These are phyloP conservation scores for Caenorhabditis tropicalis DNA, from an alignment of 1,140 invertebrate species.

Conservation along the genomic window DNA sequence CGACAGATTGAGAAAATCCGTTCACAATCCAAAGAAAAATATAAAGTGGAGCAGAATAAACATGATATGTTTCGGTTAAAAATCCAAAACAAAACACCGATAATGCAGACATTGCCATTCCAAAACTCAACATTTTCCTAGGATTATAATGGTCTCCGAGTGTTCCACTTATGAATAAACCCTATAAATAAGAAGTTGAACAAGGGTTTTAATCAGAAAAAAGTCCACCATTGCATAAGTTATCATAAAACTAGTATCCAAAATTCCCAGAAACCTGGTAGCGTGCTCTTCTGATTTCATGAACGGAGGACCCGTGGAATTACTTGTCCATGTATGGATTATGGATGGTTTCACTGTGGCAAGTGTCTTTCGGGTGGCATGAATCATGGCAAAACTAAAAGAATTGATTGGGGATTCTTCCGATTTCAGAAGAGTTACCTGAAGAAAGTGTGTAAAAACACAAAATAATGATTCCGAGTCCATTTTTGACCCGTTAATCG, in stretches of 20 bases:
- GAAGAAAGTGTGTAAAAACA: conserved; percentile 49
- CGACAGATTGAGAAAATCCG: conserved; percentile 53
- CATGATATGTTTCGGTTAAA: conserved; percentile 32
- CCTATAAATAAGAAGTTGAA: conserved; percentile 33
- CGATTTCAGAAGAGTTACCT: not conserved
- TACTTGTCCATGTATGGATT: conserved; percentile 44
- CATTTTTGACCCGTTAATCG: conserved; percentile 22
- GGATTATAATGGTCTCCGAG: conserved; percentile 46
- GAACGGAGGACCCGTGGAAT: conserved; percentile 22
- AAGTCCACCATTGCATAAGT: conserved; percentile 47
- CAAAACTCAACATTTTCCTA: conserved; percentile 36
- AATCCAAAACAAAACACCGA: conserved; percentile 47
- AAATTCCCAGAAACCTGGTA: conserved; percentile 43
- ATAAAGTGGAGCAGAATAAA: conserved; percentile 36
- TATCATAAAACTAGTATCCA: conserved; percentile 49
- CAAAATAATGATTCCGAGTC: conserved; percentile 28
- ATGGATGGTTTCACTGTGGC: conserved; percentile 52
- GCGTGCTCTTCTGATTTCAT: not conserved
- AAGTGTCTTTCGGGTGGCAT: conserved; percentile 49
- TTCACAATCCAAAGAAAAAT: conserved; percentile 33
- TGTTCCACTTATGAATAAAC: conserved; percentile 51
- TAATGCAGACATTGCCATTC: conserved; percentile 48
- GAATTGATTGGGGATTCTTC: too few species aligned
- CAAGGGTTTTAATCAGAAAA: not conserved
- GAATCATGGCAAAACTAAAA: conserved; percentile 50